Conservation (phyloP, 1,140 invertebrate species). For the Procambarus virginalis region DNA sequence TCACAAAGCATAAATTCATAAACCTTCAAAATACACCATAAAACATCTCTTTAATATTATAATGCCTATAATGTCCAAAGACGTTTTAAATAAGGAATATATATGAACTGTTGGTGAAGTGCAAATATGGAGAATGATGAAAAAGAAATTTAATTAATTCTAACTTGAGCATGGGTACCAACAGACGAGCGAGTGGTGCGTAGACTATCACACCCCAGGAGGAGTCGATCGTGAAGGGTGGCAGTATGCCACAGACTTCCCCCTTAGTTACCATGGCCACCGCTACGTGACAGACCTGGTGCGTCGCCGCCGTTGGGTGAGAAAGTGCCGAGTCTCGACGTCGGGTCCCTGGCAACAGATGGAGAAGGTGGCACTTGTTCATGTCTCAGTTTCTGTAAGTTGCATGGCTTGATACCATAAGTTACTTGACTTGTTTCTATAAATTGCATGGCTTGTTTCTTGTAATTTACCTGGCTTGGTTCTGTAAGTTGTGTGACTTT, state of each 20-base stretch:
- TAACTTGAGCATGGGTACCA: background rate
- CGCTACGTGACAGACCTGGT: conserved; percentile 93
- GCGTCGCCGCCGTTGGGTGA: conserved; percentile 87
- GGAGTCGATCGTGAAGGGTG: conserved; percentile 92
- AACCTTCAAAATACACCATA: too few relatives aligned
- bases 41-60: too few relatives aligned
- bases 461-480: too few relatives aligned
- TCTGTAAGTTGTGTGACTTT: too few relatives aligned
- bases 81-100: background rate
- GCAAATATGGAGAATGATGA: background rate
- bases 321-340: conserved; percentile 86
- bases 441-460: too few relatives aligned
- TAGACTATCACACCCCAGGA: conserved; percentile 91
- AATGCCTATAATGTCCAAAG: too few relatives aligned
- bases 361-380: conserved; percentile 87
- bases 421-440: too few relatives aligned
- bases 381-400: conserved; percentile 84
- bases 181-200: conserved; percentile 89
- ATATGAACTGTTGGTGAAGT: too few relatives aligned
- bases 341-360: conserved; percentile 90
- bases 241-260: conserved; percentile 95
- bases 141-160: too few relatives aligned
- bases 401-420: background rate
- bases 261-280: conserved; percentile 86
- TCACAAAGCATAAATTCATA: too few relatives aligned